A percentile compares a stretch with the other conserved stretches of the same genome.
phyloP scores from a whole-genome alignment of 2,797 vertebrate species.

The Salarias fasciatus region DNA sequence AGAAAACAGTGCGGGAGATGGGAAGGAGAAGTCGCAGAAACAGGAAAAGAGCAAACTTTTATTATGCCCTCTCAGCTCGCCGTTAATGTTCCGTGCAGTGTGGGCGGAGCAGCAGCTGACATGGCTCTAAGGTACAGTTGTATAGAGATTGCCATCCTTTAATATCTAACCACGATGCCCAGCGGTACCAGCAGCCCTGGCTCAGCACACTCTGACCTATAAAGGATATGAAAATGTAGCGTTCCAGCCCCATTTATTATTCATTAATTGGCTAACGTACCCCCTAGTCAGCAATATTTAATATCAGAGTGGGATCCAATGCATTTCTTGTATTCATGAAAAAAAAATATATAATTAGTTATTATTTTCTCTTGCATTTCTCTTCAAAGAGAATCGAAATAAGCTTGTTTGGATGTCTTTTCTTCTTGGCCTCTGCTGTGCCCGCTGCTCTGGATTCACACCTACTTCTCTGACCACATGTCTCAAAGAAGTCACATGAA shows the following conservation, averaged over 20 bases:
- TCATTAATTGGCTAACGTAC: conserved; percentile 78
- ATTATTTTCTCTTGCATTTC: conserved; percentile 40
- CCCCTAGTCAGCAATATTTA: conserved; percentile 81
- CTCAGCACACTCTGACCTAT: conserved; percentile 73
- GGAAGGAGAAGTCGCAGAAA: conserved; percentile 56
- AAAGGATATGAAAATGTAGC: conserved; percentile 76
- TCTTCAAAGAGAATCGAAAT: conserved; percentile 67
- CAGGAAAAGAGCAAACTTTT: conserved; percentile 60
- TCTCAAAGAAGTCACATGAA: conserved; percentile 51
- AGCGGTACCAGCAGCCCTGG: conserved; percentile 61
- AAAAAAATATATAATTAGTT: conserved; percentile 64
- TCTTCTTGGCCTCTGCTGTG: conserved; percentile 7
- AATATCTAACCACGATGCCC: conserved; percentile 73
- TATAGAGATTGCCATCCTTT: conserved; percentile 61
- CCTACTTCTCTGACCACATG: conserved; percentile 38
- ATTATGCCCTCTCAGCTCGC: conserved; percentile 67
- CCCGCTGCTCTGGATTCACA: conserved; percentile 9
- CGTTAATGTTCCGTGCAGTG: conserved; percentile 66
- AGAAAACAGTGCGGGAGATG: conserved; percentile 29
- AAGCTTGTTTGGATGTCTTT: conserved; percentile 50
- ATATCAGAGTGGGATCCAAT: conserved; percentile 66
- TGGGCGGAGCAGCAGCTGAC: conserved; percentile 64
- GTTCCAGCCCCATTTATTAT: conserved; percentile 80
- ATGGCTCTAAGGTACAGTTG: conserved; percentile 68
- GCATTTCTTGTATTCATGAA: conserved; percentile 66